Base-by-base conservation (phyloP, 2,888 invertebrate species). In the Dicyrtoma fusca region DNA sequence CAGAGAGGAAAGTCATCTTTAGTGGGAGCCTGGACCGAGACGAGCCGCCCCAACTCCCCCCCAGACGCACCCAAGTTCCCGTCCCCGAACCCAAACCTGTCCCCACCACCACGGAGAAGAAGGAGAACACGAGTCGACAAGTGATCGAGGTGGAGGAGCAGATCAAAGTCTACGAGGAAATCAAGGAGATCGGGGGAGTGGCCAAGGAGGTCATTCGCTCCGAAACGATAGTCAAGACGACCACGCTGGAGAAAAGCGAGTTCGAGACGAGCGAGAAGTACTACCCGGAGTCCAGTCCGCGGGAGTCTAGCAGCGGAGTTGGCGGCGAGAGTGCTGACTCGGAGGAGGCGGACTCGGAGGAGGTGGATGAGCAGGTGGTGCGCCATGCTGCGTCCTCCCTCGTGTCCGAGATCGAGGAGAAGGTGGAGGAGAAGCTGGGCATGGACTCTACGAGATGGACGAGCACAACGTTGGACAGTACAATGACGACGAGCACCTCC, bases 331-430 rank as follows among this genome's bases (percentile, higher is more conserved):
- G 21, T 47, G 63, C 17, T 11, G n/a, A 25, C 3, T n/a, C n/a
- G 8, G 4, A 3, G 3, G 19, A 45, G 8, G 3, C 64, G 19
- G 63, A 63, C 17, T 17, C 8, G 10, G 53, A 47, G 25, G 66
- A 66, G 1, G 84, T 84, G 59, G 84, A 84, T 55, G 59, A 53
- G 34, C 34, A 44, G 23, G 59, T 49, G 53, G 73, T 44, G 42
- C 21, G 55, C 47, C 19, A 34, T 10, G 69, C 66, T 19, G 69
- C 73, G 8, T 21, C 63, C 17, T 25, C 59, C 11, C 81, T 87
- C 64, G 83, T 87, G 1, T 85, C 85, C 70, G 86, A 87, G 80
- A 87, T 87, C 74, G 87, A 87, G 82, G 83, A 82, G 2, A 87
- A 87, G 82, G 85, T 87, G n/a, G 84, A 85, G 73, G 84, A 84